Evolutionary conservation across 2,888 invertebrate species (phyloP), one percentile per base, ranked within the genome.

Genomic region (Dendrolimus houi): DNA sequence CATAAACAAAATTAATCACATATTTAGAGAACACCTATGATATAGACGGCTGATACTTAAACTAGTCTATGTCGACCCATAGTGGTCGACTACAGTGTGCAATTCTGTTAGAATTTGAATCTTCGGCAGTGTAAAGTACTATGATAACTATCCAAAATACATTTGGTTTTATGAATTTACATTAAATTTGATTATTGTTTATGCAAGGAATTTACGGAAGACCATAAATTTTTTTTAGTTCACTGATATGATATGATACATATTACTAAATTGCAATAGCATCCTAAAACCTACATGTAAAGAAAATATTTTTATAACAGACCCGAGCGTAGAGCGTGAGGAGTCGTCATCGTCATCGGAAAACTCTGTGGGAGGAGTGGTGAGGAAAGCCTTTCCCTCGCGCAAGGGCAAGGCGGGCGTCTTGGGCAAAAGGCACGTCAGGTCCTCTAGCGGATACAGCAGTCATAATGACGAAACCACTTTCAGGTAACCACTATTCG

Each of bases 391-490:
- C 53, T 95, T 94, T 70, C 92, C 93, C 1, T 92, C 94, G 9
- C 91, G 95, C 14, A 94, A 93, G 73, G 92, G 92, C 69, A 95
- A 95, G 75, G 89, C 93, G 3, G 91, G 92, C 13, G 92, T 92
- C 53, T 92, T 93, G 62, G 92, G 92, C 68, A 95, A 95, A 80
- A 83, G 95, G 2, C 95, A 95, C 77, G 95, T 95, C 61, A 92
- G 95, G 63, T 95, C 95, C 67, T 95, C 95, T 70, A 95, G 95
- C 79, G 95, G 95, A 54, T 96, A 96, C 80, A 95, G 95, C 67
- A 95, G 95, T 85, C 95, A 96, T 85, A 95, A 95, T 80, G 96
- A 96, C 83, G 96, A 96, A 83, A 96, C 96, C 61, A 95, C 96
- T 58, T 96, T 96, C 92, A 94, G 94, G 94, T 94, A 84, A 29